phyloP scores from a whole-genome alignment of 2,113 vertebrate genomes.

The Aphyosemion australe region DNA sequence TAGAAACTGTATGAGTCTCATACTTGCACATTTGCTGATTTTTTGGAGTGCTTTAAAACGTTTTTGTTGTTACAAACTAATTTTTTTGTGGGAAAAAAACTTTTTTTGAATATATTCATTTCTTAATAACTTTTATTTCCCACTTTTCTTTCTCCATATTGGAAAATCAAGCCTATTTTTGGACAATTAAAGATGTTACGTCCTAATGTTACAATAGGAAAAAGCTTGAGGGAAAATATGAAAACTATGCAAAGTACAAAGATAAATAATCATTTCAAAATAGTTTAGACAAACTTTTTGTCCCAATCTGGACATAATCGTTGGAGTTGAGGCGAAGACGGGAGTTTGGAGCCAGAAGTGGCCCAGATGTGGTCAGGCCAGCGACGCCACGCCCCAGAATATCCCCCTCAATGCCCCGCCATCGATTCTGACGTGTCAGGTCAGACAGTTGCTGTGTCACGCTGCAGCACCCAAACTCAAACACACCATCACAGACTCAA shows the following conservation, averaged over 20 bases:
- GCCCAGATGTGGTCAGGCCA: slow-evolving; percentile 69
- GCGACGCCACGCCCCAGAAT: slow-evolving; percentile 72
- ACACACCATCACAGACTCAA: slow-evolving; percentile 35
- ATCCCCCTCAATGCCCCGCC: slow-evolving; percentile 62
- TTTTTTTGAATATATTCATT: not conserved
- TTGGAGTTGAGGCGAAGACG: not conserved
- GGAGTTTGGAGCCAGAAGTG: not conserved
- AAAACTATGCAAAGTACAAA: slow-evolving; percentile 1
- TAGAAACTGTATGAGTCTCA: not conserved
- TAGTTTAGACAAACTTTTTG: not conserved
- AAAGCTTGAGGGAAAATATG: too few relatives aligned
- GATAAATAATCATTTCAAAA: not conserved
- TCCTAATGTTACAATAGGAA: too few relatives aligned
- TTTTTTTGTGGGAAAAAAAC: too few relatives aligned
- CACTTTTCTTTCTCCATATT: not conserved
- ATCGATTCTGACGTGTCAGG: slow-evolving; percentile 79
- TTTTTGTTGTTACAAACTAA: too few relatives aligned
- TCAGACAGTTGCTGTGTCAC: slow-evolving; percentile 92
- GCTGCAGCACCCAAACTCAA: slow-evolving; percentile 70
- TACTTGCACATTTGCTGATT: too few relatives aligned
- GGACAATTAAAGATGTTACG: too few relatives aligned
- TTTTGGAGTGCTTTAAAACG: too few relatives aligned
- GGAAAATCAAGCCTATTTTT: too few relatives aligned
- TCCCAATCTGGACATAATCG: slow-evolving; percentile 20
- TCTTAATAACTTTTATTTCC: not conserved